These are phyloP conservation scores for Actinia tenebrosa DNA, from an alignment of 64 coral and sea anemone genomes.

Conservation along the genomic window DNA sequence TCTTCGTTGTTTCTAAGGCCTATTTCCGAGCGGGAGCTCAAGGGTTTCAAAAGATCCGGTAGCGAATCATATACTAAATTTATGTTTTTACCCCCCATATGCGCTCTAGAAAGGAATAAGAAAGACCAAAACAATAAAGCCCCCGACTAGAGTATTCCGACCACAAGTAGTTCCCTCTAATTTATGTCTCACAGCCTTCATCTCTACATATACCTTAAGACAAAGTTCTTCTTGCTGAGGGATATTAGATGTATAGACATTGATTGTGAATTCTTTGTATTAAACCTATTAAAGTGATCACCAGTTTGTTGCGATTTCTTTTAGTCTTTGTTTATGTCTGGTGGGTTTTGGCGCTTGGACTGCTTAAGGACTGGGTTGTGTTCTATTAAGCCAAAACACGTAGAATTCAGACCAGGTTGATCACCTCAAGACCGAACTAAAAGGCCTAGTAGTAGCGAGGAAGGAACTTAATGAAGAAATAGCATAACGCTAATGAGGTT, in stretches of 20 bases:
- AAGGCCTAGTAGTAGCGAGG: not conserved
- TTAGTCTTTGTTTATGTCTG: conserved; percentile 17
- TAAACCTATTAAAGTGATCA: conserved; percentile 13
- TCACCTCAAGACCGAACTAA: not conserved
- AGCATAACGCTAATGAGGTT: not conserved
- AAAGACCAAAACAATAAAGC: conserved; percentile 20
- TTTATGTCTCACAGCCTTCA: not conserved
- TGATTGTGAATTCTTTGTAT: conserved; percentile 1
- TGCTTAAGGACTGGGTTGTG: conserved; percentile 1
- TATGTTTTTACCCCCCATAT: conserved; percentile 16
- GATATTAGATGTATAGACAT: not conserved
- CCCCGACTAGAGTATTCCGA: conserved; percentile 12
- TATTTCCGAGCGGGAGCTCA: conserved; percentile 15
- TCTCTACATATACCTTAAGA: conserved; percentile 9
- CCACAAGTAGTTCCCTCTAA: conserved; percentile 14
- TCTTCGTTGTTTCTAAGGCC: not conserved
- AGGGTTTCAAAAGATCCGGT: conserved; percentile 18
- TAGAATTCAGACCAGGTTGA: not conserved
- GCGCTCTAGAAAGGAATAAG: conserved; percentile 16
- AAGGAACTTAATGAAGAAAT: not conserved
- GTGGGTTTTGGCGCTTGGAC: not conserved
- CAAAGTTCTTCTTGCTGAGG: not conserved
- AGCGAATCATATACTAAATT: conserved; percentile 17
- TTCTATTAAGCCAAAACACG: not conserved
- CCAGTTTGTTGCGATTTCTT: conserved; percentile 9